Conservation (phyloP, 2,888 invertebrate genomes). For the Hemaris fuciformis region DNA sequence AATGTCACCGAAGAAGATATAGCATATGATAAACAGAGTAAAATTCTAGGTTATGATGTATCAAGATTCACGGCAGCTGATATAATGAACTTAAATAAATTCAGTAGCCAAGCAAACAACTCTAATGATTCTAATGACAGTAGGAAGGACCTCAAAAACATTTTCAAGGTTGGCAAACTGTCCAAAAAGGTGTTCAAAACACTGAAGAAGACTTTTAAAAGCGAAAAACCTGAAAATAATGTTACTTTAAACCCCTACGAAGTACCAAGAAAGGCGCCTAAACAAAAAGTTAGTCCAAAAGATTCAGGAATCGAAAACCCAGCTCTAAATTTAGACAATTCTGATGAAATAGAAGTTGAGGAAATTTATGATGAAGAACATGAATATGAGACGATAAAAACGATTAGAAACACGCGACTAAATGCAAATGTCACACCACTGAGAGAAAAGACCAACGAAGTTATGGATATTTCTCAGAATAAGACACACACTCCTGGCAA, state of each 20-base stretch:
- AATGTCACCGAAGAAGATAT: conserved; percentile 57
- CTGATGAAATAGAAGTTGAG: conserved; percentile 75
- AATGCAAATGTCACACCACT: conserved; percentile 74
- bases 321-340: conserved; percentile 65
- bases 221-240: conserved; percentile 60
- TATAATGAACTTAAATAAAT: conserved; percentile 70
- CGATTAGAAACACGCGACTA: conserved; percentile 63
- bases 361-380: conserved; percentile 60
- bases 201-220: conserved; percentile 69
- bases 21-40: conserved; percentile 71
- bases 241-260: conserved; percentile 69
- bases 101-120: conserved; percentile 39
- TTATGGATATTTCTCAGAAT: conserved; percentile 40
- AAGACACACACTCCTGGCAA: conserved; percentile 65
- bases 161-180: conserved; percentile 64
- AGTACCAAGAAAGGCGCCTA: conserved; percentile 65
- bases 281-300: conserved; percentile 50
- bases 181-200: conserved; percentile 73
- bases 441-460: conserved; percentile 49
- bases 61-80: conserved; percentile 69
- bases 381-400: conserved; percentile 72
- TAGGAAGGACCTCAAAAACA: conserved; percentile 59
- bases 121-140: conserved; percentile 65
- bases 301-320: conserved; percentile 75
- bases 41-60: conserved; percentile 72